Conservation (phyloP, 2,797 vertebrate species). For the Galagoides demidoff region DNA sequence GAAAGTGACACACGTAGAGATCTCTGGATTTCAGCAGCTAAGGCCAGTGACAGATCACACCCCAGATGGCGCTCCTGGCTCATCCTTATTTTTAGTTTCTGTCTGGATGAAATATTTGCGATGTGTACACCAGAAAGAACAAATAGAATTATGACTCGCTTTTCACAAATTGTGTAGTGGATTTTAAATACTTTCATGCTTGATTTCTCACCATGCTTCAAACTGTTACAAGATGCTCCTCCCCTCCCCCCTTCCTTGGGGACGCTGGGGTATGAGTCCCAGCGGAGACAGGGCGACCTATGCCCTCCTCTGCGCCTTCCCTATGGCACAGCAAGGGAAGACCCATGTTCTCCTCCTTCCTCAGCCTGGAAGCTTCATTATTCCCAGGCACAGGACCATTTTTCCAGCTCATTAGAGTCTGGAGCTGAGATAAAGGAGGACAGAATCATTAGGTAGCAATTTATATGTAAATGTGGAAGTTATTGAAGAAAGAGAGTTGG, state of each 20-base stretch:
- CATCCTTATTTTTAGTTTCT: slow-evolving; percentile 52
- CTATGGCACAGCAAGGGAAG: neutral
- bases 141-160: slow-evolving; percentile 68
- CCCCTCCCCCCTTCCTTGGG: neutral
- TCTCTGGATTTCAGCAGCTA: neutral
- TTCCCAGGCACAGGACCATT: slow-evolving; percentile 78
- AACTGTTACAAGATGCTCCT: neutral
- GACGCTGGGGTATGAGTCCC: neutral
- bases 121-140: slow-evolving; percentile 33
- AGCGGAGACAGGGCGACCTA: rapidly evolving
- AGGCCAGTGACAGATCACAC: neutral
- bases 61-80: slow-evolving; percentile 67
- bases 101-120: slow-evolving; percentile 39
- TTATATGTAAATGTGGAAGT: slow-evolving; percentile 88
- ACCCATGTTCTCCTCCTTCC: neutral
- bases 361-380: slow-evolving; percentile 58
- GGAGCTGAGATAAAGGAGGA: slow-evolving; percentile 82
- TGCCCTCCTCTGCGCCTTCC: neutral
- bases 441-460: slow-evolving; percentile 86
- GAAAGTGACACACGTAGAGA: neutral
- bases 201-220: slow-evolving; percentile 59
- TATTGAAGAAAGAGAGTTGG: slow-evolving; percentile 79
- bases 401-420: slow-evolving; percentile 84
- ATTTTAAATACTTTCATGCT: slow-evolving; percentile 57
- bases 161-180: slow-evolving; percentile 60